Evolutionary conservation across 2,113 vertebrate genomes (phyloP).

Genomic region (Anser cygnoides): DNA sequence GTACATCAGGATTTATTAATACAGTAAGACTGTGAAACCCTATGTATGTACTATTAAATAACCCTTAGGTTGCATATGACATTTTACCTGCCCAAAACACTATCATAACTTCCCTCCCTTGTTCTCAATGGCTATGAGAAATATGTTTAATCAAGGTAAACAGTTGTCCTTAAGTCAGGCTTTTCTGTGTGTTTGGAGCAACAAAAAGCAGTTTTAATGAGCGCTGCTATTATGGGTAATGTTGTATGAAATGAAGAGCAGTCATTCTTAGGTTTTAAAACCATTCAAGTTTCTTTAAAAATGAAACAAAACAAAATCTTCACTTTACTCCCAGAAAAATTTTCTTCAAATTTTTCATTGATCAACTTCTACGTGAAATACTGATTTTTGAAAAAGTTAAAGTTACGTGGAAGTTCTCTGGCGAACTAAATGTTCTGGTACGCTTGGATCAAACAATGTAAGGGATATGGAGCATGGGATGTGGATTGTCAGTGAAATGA

Average conservation of each 20-base stretch:
- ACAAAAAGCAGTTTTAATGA: not conserved
- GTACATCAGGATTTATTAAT: not conserved
- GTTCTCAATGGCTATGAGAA: not conserved
- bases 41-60: not conserved
- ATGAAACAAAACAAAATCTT: accelerated
- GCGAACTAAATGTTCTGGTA: not conserved
- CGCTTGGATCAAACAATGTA: not conserved
- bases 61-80: not conserved
- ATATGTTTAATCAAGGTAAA: accelerated
- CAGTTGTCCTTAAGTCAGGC: not conserved
- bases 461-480: not conserved
- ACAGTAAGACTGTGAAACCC: not conserved
- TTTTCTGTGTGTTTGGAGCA: not conserved
- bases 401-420: not conserved
- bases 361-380: not conserved
- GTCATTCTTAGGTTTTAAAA: not conserved
- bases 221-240: not conserved
- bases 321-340: not conserved
- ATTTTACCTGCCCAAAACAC: not conserved
- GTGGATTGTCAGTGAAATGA: not conserved
- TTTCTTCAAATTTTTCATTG: not conserved
- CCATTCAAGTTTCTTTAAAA: not conserved
- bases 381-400: not conserved
- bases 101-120: not conserved
- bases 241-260: not conserved